A percentile compares a stretch with the other conserved stretches of the same genome.
These are phyloP conservation scores for Uria aalge DNA, from an alignment of 2,113 vertebrate species.

Conservation along the genomic window DNA sequence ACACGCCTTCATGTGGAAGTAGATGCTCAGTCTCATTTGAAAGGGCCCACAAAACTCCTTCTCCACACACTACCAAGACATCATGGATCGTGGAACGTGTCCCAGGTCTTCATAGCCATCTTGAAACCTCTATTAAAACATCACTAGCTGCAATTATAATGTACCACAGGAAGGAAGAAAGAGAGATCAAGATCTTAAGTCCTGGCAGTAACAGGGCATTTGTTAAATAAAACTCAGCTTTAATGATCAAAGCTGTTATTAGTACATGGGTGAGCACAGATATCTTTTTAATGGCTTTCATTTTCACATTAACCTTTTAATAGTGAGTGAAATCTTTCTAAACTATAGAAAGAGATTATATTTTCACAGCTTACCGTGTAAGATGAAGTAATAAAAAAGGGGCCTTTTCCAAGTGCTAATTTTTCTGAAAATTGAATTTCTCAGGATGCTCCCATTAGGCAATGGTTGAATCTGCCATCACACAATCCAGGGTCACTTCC, in stretches of 20 bases:
- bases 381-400: not conserved
- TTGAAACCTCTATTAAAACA: not conserved
- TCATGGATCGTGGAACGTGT: not conserved
- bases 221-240: slow-evolving; percentile 48
- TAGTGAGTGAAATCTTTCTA: slow-evolving; percentile 4
- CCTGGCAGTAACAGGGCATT: slow-evolving; percentile 1
- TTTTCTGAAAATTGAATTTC: slow-evolving; percentile 20
- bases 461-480: not conserved
- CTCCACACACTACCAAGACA: not conserved
- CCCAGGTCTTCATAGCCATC: not conserved
- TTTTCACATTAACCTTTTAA: slow-evolving; percentile 31
- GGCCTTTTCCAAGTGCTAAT: not conserved
- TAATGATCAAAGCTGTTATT: slow-evolving; percentile 38
- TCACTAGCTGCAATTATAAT: not conserved
- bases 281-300: slow-evolving; percentile 22
- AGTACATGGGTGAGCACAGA: slow-evolving; percentile 12
- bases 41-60: not conserved
- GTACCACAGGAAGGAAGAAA: not conserved
- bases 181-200: slow-evolving; percentile 9
- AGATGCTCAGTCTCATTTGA: not conserved
- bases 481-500: not conserved
- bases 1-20: not conserved
- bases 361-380: not conserved
- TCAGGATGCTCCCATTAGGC: not conserved
- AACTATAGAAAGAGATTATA: not conserved